Percentiles rank a stretch among this genome's conserved stretches.
These are phyloP conservation scores for Coboldia fuscipes DNA, from an alignment of 1,140 invertebrate species.

Conservation along the genomic window DNA sequence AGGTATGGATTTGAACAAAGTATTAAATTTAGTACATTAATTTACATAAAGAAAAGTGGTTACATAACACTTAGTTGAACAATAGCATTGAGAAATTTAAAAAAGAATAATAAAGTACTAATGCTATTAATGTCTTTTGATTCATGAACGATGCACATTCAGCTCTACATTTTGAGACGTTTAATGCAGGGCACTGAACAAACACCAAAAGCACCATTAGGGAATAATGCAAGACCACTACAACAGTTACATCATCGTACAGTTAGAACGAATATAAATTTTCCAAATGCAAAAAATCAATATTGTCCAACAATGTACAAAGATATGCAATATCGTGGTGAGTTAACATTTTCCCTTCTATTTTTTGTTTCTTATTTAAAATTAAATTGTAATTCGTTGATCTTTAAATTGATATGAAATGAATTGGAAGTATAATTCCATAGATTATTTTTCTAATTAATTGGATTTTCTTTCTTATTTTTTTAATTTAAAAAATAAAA, in stretches of 20 bases:
- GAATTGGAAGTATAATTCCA: no score
- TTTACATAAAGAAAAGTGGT: not conserved
- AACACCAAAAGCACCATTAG: constrained; percentile 71
- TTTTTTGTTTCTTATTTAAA: no score
- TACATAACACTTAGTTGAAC: no score
- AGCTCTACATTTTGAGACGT: constrained; percentile 68
- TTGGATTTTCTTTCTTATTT: no score
- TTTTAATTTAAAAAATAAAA: no score
- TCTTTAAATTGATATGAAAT: no score
- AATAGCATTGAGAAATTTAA: no score
- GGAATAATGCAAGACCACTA: constrained; percentile 81
- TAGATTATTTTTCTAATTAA: no score
- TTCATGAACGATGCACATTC: constrained; percentile 5
- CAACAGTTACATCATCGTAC: constrained; percentile 79
- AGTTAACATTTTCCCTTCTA: constrained; percentile 8
- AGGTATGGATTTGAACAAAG: constrained; percentile 45
- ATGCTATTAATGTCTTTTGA: not conserved
- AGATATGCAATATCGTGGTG: constrained; percentile 38
- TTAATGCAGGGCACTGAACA: constrained; percentile 69
- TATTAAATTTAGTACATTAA: no score
- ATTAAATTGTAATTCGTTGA: no score
- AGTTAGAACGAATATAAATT: constrained; percentile 92
- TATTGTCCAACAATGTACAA: constrained; percentile 48
- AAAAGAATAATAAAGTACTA: no score
- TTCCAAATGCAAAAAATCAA: constrained; percentile 41